These are phyloP conservation scores for Pachypeltis micranthus DNA, from an alignment of 1,140 invertebrate species.

Conservation along the genomic window DNA sequence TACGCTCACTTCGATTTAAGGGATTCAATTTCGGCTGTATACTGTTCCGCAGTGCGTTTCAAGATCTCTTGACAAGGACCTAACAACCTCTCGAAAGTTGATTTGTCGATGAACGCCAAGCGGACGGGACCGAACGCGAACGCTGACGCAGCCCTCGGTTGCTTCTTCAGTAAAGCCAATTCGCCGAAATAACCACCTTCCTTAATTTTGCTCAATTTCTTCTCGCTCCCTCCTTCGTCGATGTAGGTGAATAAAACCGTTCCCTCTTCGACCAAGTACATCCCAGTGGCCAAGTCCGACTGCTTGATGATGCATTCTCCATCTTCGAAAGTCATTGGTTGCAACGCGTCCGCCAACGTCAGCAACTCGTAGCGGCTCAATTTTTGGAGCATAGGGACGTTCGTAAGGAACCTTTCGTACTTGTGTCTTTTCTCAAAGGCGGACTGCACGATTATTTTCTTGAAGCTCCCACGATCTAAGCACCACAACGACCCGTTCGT, in stretches of 20 bases:
- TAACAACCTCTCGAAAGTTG: conserved; percentile 89
- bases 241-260: neutral
- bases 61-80: conserved; percentile 97
- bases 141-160: conserved; percentile 86
- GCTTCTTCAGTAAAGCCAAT: conserved; percentile 86
- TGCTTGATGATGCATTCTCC: conserved; percentile 80
- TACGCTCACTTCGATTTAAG: no score
- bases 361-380: conserved; percentile 69
- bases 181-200: conserved; percentile 86
- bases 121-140: conserved; percentile 71
- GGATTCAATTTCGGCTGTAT: no score
- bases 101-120: conserved; percentile 87
- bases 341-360: conserved; percentile 88
- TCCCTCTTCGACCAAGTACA: neutral
- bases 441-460: conserved; percentile 86
- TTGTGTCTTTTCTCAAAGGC: conserved; percentile 93
- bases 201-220: neutral
- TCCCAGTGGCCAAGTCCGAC: conserved; percentile 58
- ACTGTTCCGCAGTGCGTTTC: no score
- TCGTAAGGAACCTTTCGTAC: conserved; percentile 85
- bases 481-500: conserved; percentile 82
- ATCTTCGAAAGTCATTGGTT: conserved; percentile 59
- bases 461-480: conserved; percentile 90
- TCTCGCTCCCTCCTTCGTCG: neutral
- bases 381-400: conserved; percentile 63